Percentiles rank a stretch among this genome's conserved stretches.
These are phyloP conservation scores for Drosophila bocki DNA, from an alignment of 1,140 invertebrate species.

Conservation along the genomic window DNA sequence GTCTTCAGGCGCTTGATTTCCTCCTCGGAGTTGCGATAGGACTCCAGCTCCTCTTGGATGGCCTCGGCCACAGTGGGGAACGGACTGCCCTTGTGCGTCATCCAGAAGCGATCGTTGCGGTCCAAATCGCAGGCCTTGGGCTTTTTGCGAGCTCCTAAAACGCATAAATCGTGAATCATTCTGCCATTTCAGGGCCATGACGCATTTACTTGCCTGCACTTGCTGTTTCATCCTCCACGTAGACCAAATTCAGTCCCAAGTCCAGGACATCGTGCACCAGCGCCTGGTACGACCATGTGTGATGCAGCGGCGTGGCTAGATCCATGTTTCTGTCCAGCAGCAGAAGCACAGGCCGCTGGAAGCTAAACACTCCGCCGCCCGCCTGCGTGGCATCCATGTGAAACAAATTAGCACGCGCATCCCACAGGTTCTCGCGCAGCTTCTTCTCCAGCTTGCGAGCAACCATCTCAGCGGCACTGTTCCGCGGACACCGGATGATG, in stretches of 20 bases:
- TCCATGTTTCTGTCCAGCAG: slow-evolving; percentile 98
- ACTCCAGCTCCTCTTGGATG: slow-evolving; percentile 98
- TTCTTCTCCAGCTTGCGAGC: slow-evolving; percentile 99
- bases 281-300: slow-evolving; percentile 99
- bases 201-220: slow-evolving; percentile 28
- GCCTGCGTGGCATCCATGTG: slow-evolving; percentile 92
- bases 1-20: slow-evolving; percentile 98
- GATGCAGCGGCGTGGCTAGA: slow-evolving; percentile 98
- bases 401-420: slow-evolving; percentile 98
- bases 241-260: slow-evolving; percentile 94
- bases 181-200: background rate
- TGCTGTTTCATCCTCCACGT: slow-evolving; percentile 90
- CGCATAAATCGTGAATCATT: background rate
- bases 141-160: slow-evolving; percentile 88
- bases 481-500: slow-evolving; percentile 97
- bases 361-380: slow-evolving; percentile 92
- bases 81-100: slow-evolving; percentile 96
- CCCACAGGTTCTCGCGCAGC: slow-evolving; percentile 97
- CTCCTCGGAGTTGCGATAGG: slow-evolving; percentile 96
- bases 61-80: slow-evolving; percentile 99
- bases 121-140: slow-evolving; percentile 96
- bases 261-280: slow-evolving; percentile 97
- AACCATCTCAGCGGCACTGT: slow-evolving; percentile 99
- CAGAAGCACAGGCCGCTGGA: slow-evolving; percentile 96
- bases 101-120: slow-evolving; percentile 96